Conservation (phyloP, 2,888 invertebrate species). For the Antitype chi region DNA sequence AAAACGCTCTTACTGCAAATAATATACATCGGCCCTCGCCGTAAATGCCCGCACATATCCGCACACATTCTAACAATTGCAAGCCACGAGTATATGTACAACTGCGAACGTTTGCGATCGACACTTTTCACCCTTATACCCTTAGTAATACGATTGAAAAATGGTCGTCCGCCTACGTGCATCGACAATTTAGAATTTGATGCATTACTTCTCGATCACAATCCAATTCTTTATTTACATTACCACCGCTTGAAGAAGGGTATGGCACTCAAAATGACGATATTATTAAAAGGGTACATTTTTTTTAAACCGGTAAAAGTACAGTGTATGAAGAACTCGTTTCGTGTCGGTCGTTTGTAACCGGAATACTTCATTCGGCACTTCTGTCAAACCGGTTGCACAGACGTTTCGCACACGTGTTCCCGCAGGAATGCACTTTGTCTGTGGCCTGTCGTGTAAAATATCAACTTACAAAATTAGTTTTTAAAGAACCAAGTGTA, state of each 20-base stretch:
- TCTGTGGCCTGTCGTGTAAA: neutral
- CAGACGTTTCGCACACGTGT: slow-evolving; percentile 22
- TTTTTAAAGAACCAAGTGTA: neutral
- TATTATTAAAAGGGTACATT: slow-evolving; percentile 2
- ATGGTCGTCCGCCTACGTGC: slow-evolving; percentile 7
- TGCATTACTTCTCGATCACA: slow-evolving; percentile 62
- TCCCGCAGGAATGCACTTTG: neutral
- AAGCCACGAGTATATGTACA: slow-evolving; percentile 68
- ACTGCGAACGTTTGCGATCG: neutral
- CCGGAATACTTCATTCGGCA: slow-evolving; percentile 25
- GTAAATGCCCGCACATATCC: slow-evolving; percentile 55
- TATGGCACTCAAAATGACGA: slow-evolving; percentile 20
- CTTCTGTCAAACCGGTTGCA: slow-evolving; percentile 34
- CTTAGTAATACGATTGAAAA: neutral
- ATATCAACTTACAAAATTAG: neutral
- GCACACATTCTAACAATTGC: slow-evolving; percentile 54
- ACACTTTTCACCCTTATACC: neutral
- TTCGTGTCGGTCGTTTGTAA: slow-evolving; percentile 10
- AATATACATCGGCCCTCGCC: slow-evolving; percentile 69
- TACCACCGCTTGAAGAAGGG: slow-evolving; percentile 27
- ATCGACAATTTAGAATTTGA: slow-evolving; percentile 65
- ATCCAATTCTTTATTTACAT: slow-evolving; percentile 59
- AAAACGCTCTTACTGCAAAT: slow-evolving; percentile 74
- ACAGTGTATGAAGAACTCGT: slow-evolving; percentile 18
- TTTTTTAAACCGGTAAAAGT: slow-evolving; percentile 5